Conservation (phyloP, 2,888 invertebrate species). For the Andricus quercusramuli region DNA sequence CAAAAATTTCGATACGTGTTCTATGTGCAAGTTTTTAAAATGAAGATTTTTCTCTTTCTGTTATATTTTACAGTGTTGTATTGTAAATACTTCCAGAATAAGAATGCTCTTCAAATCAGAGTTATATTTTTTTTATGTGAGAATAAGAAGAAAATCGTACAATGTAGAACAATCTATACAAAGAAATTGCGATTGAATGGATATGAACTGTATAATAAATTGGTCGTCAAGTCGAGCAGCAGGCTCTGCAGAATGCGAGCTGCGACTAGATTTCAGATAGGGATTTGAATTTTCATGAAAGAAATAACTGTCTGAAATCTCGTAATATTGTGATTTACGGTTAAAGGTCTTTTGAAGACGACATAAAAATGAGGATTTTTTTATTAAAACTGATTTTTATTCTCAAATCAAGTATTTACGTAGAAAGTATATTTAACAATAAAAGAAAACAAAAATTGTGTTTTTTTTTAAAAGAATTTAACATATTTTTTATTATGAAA, state of each 20-base stretch:
- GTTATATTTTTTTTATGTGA: not conserved
- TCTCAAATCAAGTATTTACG: not conserved
- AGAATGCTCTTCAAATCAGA: not conserved
- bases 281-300: not conserved
- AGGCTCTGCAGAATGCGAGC: not conserved
- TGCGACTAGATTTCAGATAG: not conserved
- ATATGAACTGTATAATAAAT: constrained; percentile 9
- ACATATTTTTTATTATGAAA: no score
- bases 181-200: constrained; percentile 15
- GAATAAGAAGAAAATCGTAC: not conserved
- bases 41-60: not conserved
- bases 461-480: not conserved
- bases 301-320: no score
- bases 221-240: not conserved
- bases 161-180: not conserved
- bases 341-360: not conserved
- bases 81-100: not conserved
- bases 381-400: not conserved
- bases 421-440: not conserved
- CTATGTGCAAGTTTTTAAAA: not conserved
- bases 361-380: not conserved
- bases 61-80: not conserved
- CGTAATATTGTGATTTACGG: not conserved
- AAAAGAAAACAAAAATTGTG: not conserved
- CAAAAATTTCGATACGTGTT: no score